phyloP scores from a whole-genome alignment of 2,797 vertebrate species.

The Carcharodon carcharias region DNA sequence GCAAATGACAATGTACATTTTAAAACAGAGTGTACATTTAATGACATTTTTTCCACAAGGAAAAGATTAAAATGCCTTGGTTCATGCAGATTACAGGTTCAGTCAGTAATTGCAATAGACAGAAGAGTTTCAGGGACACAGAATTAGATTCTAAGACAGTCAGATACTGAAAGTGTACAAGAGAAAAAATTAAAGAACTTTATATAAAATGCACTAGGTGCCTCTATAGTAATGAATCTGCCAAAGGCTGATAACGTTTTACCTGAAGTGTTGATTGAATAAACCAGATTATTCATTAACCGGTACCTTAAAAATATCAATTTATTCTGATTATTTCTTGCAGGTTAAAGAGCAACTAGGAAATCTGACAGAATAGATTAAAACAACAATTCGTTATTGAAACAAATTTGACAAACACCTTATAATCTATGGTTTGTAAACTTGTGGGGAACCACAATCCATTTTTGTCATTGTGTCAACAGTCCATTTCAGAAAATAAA shows the following conservation, averaged over 20 bases:
- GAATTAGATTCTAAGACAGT: slow-evolving; percentile 75
- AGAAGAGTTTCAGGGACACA: slow-evolving; percentile 71
- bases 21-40: slow-evolving; percentile 59
- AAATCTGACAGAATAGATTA: slow-evolving; percentile 73
- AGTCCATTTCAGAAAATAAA: slow-evolving; percentile 2
- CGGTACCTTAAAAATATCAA: slow-evolving; percentile 74
- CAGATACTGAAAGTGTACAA: slow-evolving; percentile 65
- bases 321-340: slow-evolving; percentile 69
- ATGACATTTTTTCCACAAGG: slow-evolving; percentile 59
- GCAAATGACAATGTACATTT: slow-evolving; percentile 55
- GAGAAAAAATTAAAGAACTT: slow-evolving; percentile 62
- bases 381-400: slow-evolving; percentile 43
- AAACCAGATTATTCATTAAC: slow-evolving; percentile 80
- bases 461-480: slow-evolving; percentile 20
- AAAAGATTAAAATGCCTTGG: slow-evolving; percentile 68
- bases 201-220: slow-evolving; percentile 58
- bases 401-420: slow-evolving; percentile 19
- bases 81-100: slow-evolving; percentile 64
- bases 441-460: neutral
- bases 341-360: slow-evolving; percentile 56
- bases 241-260: slow-evolving; percentile 79
- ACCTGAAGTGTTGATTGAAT: slow-evolving; percentile 72
- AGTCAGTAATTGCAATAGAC: slow-evolving; percentile 73
- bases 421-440: neutral
- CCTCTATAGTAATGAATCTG: slow-evolving; percentile 82